Percentiles rank a stretch among this genome's conserved stretches.
Evolutionary conservation across 2,113 vertebrate species (phyloP).

Genomic region (Leiothrix lutea): DNA sequence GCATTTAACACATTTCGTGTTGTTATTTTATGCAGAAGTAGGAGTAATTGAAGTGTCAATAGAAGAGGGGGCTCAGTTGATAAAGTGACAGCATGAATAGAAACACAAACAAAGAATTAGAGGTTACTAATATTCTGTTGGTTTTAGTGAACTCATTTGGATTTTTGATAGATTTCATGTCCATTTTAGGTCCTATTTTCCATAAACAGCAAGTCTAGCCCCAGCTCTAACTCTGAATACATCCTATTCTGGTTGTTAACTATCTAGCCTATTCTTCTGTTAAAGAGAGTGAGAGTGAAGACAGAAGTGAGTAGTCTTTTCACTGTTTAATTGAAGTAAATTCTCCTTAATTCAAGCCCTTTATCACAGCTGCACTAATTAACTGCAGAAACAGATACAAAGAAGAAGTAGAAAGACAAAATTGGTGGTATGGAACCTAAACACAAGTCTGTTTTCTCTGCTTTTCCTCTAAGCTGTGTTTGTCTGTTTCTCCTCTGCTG

Average conservation of each 20-base stretch:
- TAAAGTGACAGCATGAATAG: neutral
- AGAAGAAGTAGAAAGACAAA: neutral
- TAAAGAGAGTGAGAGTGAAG: neutral
- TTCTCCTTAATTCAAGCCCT: slow-evolving; percentile 1
- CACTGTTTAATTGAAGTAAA: slow-evolving; percentile 10
- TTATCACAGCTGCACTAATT: slow-evolving; percentile 9
- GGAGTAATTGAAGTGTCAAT: neutral
- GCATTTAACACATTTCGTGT: neutral
- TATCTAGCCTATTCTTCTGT: neutral
- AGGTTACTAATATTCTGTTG: neutral
- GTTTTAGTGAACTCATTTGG: neutral
- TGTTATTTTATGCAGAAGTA: neutral
- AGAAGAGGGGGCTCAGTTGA: neutral
- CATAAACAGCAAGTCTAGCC: neutral
- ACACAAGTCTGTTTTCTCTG: neutral
- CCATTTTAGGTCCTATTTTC: neutral
- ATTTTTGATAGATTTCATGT: neutral
- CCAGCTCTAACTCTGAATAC: neutral
- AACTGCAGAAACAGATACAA: neutral
- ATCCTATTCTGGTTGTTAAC: neutral
- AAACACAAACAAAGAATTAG: neutral
- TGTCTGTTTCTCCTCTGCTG: neutral
- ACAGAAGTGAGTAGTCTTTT: neutral
- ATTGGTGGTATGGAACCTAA: neutral
- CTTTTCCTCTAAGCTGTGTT: neutral